Evolutionary conservation across 2,797 vertebrate species (phyloP).

Genomic region (Heteromormyrus szaboi): DNA sequence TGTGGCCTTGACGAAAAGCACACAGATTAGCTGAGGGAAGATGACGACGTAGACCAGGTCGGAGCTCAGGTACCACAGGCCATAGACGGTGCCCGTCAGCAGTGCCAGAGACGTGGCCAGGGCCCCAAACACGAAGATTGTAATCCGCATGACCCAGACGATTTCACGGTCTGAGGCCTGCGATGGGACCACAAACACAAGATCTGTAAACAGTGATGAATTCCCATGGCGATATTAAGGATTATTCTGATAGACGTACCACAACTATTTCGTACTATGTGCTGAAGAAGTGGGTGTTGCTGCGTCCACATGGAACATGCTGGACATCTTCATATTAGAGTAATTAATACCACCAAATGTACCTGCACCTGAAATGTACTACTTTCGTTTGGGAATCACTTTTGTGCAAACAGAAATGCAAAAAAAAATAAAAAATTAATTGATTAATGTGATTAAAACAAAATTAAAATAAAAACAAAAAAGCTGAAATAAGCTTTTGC

Average conservation of each 20-base stretch:
- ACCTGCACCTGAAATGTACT: not conserved
- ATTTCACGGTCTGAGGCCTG: constrained; percentile 93
- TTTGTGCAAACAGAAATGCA: not conserved
- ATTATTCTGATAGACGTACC: not conserved
- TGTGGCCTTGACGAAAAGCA: constrained; percentile 88
- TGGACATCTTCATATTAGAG: not conserved
- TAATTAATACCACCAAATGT: not conserved
- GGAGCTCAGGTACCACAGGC: constrained; percentile 97
- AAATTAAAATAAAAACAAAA: not conserved
- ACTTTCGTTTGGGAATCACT: not conserved
- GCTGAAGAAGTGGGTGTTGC: not conserved
- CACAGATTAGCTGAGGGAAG: constrained; percentile 91
- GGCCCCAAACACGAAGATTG: constrained; percentile 85
- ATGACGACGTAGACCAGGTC: constrained; percentile 97
- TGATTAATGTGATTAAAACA: too few species aligned
- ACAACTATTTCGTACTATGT: not conserved
- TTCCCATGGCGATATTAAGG: not conserved
- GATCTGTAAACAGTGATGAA: not conserved
- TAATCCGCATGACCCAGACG: constrained; percentile 92
- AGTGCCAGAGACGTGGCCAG: constrained; percentile 90
- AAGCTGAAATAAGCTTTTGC: not conserved
- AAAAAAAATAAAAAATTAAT: not conserved
- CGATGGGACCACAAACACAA: constrained; percentile 3
- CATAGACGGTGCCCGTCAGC: constrained; percentile 84
- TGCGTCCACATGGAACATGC: not conserved